Percentiles rank a stretch among this genome's conserved stretches.
Evolutionary conservation across 2,888 invertebrate genomes (phyloP).

Genomic region (Drosophila mimica): DNA sequence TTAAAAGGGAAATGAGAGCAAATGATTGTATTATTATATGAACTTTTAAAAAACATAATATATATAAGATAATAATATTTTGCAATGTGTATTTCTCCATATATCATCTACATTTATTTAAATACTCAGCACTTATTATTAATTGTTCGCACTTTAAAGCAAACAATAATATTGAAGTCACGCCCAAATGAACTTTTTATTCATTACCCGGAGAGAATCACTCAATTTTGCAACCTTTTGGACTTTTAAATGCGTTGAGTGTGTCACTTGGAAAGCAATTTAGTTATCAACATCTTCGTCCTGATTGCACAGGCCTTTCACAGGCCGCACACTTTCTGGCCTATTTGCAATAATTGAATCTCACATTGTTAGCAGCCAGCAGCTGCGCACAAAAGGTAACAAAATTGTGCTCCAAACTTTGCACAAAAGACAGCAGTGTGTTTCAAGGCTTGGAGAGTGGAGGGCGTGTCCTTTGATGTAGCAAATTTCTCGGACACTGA

Average conservation of each 20-base stretch:
- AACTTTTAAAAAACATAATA: background rate
- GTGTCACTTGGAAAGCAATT: slow-evolving; percentile 61
- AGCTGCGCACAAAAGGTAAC: slow-evolving; percentile 59
- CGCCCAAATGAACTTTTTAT: slow-evolving; percentile 18
- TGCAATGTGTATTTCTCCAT: background rate
- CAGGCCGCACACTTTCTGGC: slow-evolving; percentile 48
- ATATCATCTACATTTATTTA: background rate
- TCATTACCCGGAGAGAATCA: slow-evolving; percentile 47
- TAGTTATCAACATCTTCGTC: slow-evolving; percentile 57
- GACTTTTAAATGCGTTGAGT: slow-evolving; percentile 44
- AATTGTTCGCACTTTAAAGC: slow-evolving; percentile 3
- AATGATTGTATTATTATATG: background rate
- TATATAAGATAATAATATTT: background rate
- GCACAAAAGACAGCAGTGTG: slow-evolving; percentile 53
- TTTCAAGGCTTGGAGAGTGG: slow-evolving; percentile 17
- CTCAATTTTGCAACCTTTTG: slow-evolving; percentile 51
- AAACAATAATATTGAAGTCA: background rate
- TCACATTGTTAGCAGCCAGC: slow-evolving; percentile 49
- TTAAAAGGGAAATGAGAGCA: background rate
- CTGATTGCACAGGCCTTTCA: slow-evolving; percentile 45
- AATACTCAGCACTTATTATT: background rate
- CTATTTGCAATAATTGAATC: slow-evolving; percentile 71
- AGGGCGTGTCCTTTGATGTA: slow-evolving; percentile 69
- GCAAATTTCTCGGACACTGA: slow-evolving; percentile 80
- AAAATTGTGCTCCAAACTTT: slow-evolving; percentile 40